Base-by-base conservation (phyloP, 2,888 invertebrate species). In the Clostera curtula region DNA sequence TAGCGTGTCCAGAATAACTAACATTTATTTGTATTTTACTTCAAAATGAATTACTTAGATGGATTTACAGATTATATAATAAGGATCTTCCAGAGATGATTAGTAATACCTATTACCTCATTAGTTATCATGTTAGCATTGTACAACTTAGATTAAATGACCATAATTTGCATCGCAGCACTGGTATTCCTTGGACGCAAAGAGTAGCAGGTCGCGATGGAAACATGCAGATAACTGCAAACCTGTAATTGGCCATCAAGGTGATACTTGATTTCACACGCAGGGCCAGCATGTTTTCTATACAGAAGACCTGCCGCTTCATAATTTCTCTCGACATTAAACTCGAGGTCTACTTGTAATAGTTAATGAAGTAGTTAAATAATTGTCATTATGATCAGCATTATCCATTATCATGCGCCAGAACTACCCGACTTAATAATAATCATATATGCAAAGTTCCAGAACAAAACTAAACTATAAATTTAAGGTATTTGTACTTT, bases 1-100 rank as follows among this genome's bases (percentile, higher is more conserved):
- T 48, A 39, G 22, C 21, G 32, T 46, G 47, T 49, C 41, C 43
- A 43, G 43, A 35, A 20, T 31, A 29, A 23, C 27, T 31, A n/a
- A n/a, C n/a, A n/a, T n/a, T n/a, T n/a, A n/a, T n/a, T n/a, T n/a
- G n/a, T n/a, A n/a, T n/a, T n/a, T n/a, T n/a, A n/a, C n/a, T n/a
- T n/a, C n/a, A n/a, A n/a, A n/a, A n/a, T n/a, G n/a, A n/a, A n/a
- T n/a, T n/a, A n/a, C 13, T 8, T 13, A 13, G 13, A 22, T n/a
- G n/a, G 13, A 13, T 22, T 12, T 22, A 12, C 12, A 22, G 22
- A 12, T 22, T 8, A 13, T 7, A 5, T 12, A 11, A 11, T 11
- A 20, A 20, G n/a, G 12, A n/a, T 4, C 10, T 12, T 12, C 3
- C n/a, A 20, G 7, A 7, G 20, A 6, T 11, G n/a, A n/a, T n/a